Conservation (phyloP, 2,888 invertebrate species). For the Meteorus colon region DNA sequence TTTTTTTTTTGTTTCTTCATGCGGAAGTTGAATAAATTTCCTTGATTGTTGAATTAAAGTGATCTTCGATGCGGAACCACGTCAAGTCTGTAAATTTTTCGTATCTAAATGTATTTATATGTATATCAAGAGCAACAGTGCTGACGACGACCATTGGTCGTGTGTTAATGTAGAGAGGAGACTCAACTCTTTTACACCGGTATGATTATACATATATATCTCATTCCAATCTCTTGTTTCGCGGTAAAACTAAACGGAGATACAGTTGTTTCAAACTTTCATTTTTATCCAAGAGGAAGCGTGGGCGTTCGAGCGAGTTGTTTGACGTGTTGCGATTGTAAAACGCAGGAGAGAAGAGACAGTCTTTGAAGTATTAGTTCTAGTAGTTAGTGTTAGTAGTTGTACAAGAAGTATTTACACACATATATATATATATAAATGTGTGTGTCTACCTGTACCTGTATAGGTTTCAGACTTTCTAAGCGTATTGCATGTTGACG, state of each 20-base stretch:
- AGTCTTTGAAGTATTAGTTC: slow-evolving; percentile 13
- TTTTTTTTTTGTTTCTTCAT: not conserved
- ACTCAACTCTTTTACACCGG: slow-evolving; percentile 10
- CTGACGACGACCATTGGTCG: not conserved
- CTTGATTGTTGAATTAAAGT: not conserved
- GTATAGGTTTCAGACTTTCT: slow-evolving; percentile 51
- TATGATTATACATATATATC: slow-evolving; percentile 13
- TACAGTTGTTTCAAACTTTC: slow-evolving; percentile 51
- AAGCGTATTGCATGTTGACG: slow-evolving; percentile 47
- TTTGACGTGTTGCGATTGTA: slow-evolving; percentile 39
- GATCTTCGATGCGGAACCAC: not conserved
- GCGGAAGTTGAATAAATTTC: not conserved
- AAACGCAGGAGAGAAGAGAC: slow-evolving; percentile 25
- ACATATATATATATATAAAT: not conserved
- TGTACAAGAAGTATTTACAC: not conserved
- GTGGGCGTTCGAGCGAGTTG: slow-evolving; percentile 52
- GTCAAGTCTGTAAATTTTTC: not conserved
- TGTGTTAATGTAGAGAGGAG: slow-evolving; percentile 2
- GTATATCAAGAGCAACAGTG: not conserved
- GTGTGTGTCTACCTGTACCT: not conserved
- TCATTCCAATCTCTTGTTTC: slow-evolving; percentile 28
- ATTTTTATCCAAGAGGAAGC: slow-evolving; percentile 52
- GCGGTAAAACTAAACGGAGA: slow-evolving; percentile 19
- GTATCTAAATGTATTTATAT: not conserved
- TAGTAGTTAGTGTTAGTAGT: not conserved